These are phyloP conservation scores for Amblyraja radiata DNA, from an alignment of 2,797 vertebrate species.

Conservation along the genomic window DNA sequence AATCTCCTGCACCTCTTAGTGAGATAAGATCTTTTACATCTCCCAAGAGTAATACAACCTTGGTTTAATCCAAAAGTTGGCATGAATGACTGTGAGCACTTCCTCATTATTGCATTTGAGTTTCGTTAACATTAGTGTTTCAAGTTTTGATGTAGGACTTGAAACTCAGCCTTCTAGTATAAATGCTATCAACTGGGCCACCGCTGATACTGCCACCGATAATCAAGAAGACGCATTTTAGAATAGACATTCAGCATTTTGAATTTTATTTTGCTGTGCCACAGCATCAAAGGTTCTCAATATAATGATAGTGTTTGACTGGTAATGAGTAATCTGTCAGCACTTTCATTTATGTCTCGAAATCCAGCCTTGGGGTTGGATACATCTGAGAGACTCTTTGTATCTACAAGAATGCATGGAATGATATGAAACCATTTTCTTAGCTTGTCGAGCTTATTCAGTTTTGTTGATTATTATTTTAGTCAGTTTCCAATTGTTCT, in stretches of 20 bases:
- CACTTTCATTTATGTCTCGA: constrained; percentile 4
- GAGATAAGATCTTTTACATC: background rate
- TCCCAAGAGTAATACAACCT: background rate
- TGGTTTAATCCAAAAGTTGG: background rate
- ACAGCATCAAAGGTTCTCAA: background rate
- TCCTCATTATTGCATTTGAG: background rate
- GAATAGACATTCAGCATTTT: background rate
- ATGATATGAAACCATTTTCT: background rate
- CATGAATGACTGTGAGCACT: background rate
- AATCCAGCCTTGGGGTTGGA: background rate
- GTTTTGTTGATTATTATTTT: background rate
- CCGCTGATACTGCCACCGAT: background rate
- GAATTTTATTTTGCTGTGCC: background rate
- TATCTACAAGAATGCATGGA: background rate
- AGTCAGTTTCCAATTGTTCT: background rate
- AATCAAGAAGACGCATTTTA: background rate
- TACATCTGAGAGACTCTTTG: background rate
- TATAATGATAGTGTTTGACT: background rate
- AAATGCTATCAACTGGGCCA: background rate
- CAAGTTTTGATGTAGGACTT: too few species aligned
- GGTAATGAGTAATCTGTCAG: constrained; percentile 10
- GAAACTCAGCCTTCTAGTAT: too few species aligned
- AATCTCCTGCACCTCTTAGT: background rate
- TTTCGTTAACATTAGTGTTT: too few species aligned
- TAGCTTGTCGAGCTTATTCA: background rate